Evolutionary conservation across 2,888 invertebrate genomes (phyloP).

Genomic region (Trichogramma dendrolimi): DNA sequence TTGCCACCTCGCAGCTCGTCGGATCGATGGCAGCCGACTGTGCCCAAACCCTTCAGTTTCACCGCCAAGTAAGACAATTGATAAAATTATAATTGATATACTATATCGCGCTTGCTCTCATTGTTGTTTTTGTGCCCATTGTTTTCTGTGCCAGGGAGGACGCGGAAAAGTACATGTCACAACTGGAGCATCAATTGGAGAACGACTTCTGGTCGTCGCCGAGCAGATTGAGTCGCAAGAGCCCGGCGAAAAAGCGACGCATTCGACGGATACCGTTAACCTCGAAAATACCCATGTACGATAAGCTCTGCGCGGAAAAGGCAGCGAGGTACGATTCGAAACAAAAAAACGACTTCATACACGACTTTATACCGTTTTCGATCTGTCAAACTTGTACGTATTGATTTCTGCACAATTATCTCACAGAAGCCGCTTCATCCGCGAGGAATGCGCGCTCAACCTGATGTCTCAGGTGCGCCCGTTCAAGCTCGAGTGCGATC

Average conservation of each 20-base stretch:
- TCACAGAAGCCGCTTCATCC: constrained; percentile 45
- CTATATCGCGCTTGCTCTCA: neutral
- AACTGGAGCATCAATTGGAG: constrained; percentile 50
- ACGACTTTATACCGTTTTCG: neutral
- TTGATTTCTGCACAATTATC: too few species aligned
- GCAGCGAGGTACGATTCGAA: constrained; percentile 60
- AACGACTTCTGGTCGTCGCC: constrained; percentile 33
- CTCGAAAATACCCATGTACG: constrained; percentile 67
- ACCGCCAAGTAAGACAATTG: constrained; percentile 58
- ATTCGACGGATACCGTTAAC: constrained; percentile 67
- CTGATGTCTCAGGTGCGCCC: constrained; percentile 48
- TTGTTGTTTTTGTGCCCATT: neutral
- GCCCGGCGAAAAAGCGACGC: constrained; percentile 56
- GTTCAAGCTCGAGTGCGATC: constrained; percentile 48
- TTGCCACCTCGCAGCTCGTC: constrained; percentile 44
- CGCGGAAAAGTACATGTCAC: constrained; percentile 58
- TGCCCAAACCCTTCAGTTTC: constrained; percentile 69
- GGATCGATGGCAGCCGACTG: constrained; percentile 53
- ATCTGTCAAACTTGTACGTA: neutral
- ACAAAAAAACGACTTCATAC: neutral
- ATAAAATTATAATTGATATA: neutral
- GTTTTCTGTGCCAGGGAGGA: constrained; percentile 58
- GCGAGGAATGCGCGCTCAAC: constrained; percentile 47
- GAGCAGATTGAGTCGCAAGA: constrained; percentile 30
- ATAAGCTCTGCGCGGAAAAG: constrained; percentile 69